Base-by-base conservation (phyloP, 2,113 vertebrate genomes). In the Anguilla rostrata region DNA sequence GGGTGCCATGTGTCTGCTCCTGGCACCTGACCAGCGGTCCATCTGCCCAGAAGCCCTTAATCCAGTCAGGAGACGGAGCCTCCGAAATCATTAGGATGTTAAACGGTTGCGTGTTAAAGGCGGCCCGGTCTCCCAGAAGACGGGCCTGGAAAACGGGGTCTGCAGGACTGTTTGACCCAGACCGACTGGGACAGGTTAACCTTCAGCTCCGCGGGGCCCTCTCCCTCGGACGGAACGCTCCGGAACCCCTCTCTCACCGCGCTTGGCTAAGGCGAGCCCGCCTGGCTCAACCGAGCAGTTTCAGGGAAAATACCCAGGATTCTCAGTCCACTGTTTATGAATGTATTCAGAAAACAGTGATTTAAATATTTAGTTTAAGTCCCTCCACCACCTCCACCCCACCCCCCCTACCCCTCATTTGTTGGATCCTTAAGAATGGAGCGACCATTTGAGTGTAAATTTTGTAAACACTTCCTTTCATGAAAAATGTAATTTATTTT, bases 61-160 rank as follows among this genome's bases (percentile, higher is more conserved):
- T 93, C 87, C 82, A 87, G 90, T 87, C 86, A n/a, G 81, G 87
- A 90, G 88, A 84, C 80, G 87, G 89, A 87, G 46, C 88, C 91
- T 89, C 86, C 3, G 81, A 80, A 89, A 88, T 57, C 87, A 88
- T 88, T 86, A 82, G 87, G 84, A 81, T 88, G 85, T 85, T 85
- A 91, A 90, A 91, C 92, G 90, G 88, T 91, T 91, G 87, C 90
- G 86, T 85, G 90, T 88, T 89, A 88, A 90, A 89, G 60, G 90
- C 85, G 86, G 83, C 88, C 91, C 87, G 2, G 8, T 22, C 43
- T 3, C 80, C 88, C 87, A 78, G 56, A 88, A 88, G 88, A 84
- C 75, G 46, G 84, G 90, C 87, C 86, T 20, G 78, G 78, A 39
- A 80, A 2, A 40, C 2, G 71, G 71, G 71, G 71, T 9, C n/a